These are phyloP conservation scores for Eudasyphora cyanicolor DNA, from an alignment of 2,888 invertebrate genomes.

Conservation along the genomic window DNA sequence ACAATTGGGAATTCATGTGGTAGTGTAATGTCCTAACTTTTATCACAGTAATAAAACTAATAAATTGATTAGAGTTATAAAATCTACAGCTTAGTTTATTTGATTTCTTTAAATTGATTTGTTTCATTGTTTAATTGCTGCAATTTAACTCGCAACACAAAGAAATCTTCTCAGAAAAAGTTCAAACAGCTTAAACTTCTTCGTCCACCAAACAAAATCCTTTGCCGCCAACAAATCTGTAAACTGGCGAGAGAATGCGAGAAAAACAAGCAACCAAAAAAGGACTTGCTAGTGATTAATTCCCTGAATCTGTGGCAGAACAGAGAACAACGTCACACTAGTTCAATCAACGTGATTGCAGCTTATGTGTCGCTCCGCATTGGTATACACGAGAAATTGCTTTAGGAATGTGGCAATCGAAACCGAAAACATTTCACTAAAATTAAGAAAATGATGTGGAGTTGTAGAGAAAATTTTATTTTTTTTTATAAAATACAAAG, in stretches of 20 bases:
- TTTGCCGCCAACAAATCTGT: background rate
- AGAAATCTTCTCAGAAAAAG: constrained; percentile 9
- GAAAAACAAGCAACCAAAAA: background rate
- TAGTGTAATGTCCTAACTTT: too few relatives aligned
- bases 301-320: constrained; percentile 41
- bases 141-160: constrained; percentile 58
- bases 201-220: background rate
- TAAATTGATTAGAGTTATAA: too few relatives aligned
- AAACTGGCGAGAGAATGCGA: background rate
- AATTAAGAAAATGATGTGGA: too few relatives aligned
- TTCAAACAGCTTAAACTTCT: background rate
- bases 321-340: constrained; percentile 40
- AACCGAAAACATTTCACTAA: too few relatives aligned
- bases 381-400: background rate
- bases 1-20: too few relatives aligned
- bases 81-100: background rate
- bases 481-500: too few relatives aligned
- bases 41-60: too few relatives aligned
- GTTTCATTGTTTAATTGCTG: constrained; percentile 53
- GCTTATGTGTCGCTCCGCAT: constrained; percentile 36
- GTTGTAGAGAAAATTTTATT: too few relatives aligned
- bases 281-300: constrained; percentile 55
- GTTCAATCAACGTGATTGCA: constrained; percentile 49
- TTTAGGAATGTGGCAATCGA: background rate
- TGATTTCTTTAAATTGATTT: constrained; percentile 64